Evolutionary conservation across 2,888 invertebrate species (phyloP).

Genomic region (Cylloceria caligata): DNA sequence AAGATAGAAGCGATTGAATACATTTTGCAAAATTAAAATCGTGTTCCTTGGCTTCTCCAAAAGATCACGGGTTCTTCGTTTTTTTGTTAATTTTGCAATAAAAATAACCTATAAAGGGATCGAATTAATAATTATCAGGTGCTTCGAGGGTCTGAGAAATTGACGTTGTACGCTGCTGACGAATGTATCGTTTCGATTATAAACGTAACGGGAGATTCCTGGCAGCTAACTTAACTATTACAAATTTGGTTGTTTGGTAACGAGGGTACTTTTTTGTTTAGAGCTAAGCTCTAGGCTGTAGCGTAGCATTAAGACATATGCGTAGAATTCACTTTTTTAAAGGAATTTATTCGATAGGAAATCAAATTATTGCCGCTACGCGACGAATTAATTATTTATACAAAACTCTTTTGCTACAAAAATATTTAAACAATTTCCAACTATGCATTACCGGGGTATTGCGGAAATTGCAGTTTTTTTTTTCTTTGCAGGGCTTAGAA

Average conservation of each 20-base stretch:
- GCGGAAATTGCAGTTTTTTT: slow-evolving; percentile 20
- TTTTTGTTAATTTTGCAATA: slow-evolving; percentile 3
- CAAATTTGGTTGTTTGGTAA: slow-evolving; percentile 54
- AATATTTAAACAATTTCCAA: slow-evolving; percentile 7
- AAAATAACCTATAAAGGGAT: not conserved
- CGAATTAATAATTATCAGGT: slow-evolving; percentile 20
- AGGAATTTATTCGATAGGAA: slow-evolving; percentile 42
- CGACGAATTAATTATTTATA: not conserved
- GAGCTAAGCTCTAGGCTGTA: slow-evolving; percentile 17
- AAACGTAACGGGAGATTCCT: not conserved
- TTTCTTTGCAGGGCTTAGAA: slow-evolving; percentile 16
- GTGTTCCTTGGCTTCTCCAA: slow-evolving; percentile 14
- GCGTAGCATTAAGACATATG: slow-evolving; percentile 21
- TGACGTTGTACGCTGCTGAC: not conserved
- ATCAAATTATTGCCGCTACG: not conserved
- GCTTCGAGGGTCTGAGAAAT: slow-evolving; percentile 15
- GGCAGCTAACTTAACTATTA: slow-evolving; percentile 37
- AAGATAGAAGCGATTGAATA: not conserved
- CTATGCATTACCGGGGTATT: not conserved
- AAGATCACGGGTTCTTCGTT: slow-evolving; percentile 7
- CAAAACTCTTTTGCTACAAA: slow-evolving; percentile 48
- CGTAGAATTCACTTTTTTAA: slow-evolving; percentile 49
- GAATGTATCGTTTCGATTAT: slow-evolving; percentile 33
- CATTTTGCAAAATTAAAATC: slow-evolving; percentile 3
- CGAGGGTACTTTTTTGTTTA: slow-evolving; percentile 49